Evolutionary conservation across 2,888 invertebrate genomes (phyloP).

Genomic region (Epinotia nisella): DNA sequence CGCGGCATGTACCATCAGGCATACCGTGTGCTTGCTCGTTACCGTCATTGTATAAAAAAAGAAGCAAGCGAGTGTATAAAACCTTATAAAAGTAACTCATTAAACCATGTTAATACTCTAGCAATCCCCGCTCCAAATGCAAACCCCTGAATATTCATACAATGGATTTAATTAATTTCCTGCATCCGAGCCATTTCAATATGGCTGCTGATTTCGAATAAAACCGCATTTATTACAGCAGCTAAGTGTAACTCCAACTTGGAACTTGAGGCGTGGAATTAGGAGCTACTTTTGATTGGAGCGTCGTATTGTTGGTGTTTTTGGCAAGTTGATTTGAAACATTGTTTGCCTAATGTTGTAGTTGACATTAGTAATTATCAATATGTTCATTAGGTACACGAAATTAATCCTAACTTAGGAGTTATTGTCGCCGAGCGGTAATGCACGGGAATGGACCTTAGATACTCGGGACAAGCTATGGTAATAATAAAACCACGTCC

Average conservation of each 20-base stretch:
- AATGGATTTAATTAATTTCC: constrained; percentile 21
- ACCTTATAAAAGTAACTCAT: neutral
- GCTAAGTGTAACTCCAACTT: neutral
- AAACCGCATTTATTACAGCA: constrained; percentile 7
- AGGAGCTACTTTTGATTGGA: neutral
- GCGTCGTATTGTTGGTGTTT: neutral
- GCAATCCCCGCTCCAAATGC: constrained; percentile 1
- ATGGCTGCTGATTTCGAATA: constrained; percentile 24
- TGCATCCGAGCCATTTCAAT: constrained; percentile 25
- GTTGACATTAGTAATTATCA: too few relatives aligned
- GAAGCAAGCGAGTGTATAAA: neutral
- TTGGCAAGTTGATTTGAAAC: neutral
- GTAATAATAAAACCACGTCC: too few relatives aligned
- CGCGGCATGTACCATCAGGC: too few relatives aligned
- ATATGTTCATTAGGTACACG: too few relatives aligned
- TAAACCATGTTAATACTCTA: neutral
- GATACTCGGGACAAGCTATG: too few relatives aligned
- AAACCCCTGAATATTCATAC: constrained; percentile 18
- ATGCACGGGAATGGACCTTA: too few relatives aligned
- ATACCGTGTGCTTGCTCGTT: too few relatives aligned
- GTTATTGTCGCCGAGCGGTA: too few relatives aligned
- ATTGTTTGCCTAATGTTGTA: too few relatives aligned
- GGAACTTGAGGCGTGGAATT: neutral
- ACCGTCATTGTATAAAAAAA: too few relatives aligned
- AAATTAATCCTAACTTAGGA: too few relatives aligned